phyloP scores from a whole-genome alignment of 2,113 vertebrate genomes.

The Ascaphus truei region DNA sequence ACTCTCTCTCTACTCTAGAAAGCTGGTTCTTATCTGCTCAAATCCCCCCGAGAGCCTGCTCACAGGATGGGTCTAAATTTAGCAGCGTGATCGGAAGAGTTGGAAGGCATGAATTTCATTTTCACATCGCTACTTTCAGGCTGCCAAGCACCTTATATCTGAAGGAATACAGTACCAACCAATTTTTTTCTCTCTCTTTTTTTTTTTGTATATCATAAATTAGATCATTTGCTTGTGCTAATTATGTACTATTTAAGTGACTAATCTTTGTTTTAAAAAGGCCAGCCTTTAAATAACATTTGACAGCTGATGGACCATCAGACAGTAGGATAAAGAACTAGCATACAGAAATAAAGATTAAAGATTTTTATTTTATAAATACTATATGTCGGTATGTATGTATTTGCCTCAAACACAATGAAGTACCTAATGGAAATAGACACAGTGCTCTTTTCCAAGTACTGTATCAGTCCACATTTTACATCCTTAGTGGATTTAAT shows the following conservation, averaged over 20 bases:
- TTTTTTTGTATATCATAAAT: slow-evolving; percentile 26
- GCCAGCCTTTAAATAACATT: too few species aligned
- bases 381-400: too few species aligned
- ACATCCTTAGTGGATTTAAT: too few species aligned
- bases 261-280: too few species aligned
- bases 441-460: too few species aligned
- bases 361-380: background rate
- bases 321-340: too few species aligned
- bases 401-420: too few species aligned
- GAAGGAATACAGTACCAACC: slow-evolving; percentile 32
- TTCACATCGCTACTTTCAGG: slow-evolving; percentile 41
- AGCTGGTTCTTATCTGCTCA: slow-evolving; percentile 21
- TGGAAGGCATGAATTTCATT: slow-evolving; percentile 45
- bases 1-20: slow-evolving; percentile 12
- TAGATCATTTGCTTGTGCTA: background rate
- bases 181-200: too few species aligned
- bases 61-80: slow-evolving; percentile 46
- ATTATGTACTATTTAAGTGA: background rate
- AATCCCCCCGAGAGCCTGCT: slow-evolving; percentile 42
- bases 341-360: too few species aligned
- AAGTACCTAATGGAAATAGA: too few species aligned
- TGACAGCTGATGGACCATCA: too few species aligned
- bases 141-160: slow-evolving; percentile 46
- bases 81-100: slow-evolving; percentile 44
- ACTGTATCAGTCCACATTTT: too few species aligned